Base-by-base conservation (phyloP, 1,140 invertebrate species). In the Drosophila micromelanica region DNA sequence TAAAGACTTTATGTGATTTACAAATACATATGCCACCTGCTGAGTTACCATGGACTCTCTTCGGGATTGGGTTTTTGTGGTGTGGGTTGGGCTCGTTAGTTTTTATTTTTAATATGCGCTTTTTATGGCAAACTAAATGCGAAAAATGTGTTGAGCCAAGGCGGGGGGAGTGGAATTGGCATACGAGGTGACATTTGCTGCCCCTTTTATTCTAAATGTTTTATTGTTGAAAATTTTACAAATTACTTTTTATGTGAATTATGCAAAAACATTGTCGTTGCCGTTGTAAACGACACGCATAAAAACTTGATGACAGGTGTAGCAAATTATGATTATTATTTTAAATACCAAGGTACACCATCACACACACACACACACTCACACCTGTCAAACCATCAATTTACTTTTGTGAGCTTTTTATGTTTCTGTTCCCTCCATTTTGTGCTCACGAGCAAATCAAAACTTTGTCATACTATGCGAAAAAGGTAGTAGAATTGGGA, bases 311-410 rank as follows among this genome's bases (percentile, higher is more conserved):
- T 59, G 82, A 78, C 82, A 86, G 82, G 75, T 86, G 82, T 73
- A 54, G 57, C 78, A 87, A 86, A 86, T 86, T 76, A 81, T 75
- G 78, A 86, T 87, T 87, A 86, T 86, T 81, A 87, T 86, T 76
- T 86, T 81, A 78, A 86, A 87, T 82, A 70, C 63, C 77, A 42
- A 56, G 12, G 20, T 30, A 27, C n/a, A 35, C 17, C 17, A 23
- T 2, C 42, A 32, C 30, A 37, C 27, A 17, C n/a, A 74, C 54
- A 13, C 23, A 43, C 45, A 49, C 46, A 20, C 5, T 40, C 0
- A 11, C 9, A 32, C 30, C 9, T 8, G 4, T 2, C 17, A 35
- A 13, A n/a, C 13, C n/a, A 37, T 45, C 5, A 43, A 52, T 48
- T 72, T 20, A 46, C 48, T 27, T 67, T 46, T 45, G 13, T 6